Conservation (phyloP, 2,797 vertebrate species). For the Podargus strigoides region DNA sequence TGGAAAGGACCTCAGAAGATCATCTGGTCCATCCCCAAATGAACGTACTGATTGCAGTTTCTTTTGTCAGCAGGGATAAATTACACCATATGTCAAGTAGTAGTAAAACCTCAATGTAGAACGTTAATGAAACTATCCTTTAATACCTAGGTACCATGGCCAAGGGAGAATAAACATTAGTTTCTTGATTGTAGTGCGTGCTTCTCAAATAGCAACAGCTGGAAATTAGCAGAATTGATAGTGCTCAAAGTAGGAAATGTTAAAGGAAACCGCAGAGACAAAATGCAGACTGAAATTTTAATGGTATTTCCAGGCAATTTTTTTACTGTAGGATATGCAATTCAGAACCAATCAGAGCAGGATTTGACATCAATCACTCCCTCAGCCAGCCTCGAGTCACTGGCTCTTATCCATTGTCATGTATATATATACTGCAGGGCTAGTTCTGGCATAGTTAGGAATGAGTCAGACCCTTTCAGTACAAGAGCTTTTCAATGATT, state of each 20-base stretch:
- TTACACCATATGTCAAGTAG: not conserved
- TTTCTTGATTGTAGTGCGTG: not conserved
- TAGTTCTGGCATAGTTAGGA: not conserved
- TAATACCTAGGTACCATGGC: not conserved
- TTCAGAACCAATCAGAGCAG: not conserved
- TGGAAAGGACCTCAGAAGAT: too few relatives aligned
- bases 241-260: not conserved
- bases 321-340: not conserved
- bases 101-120: not conserved
- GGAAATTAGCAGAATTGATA: not conserved
- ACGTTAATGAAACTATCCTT: not conserved
- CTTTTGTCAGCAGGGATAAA: conserved; percentile 5
- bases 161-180: not conserved
- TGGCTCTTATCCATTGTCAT: not conserved
- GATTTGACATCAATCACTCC: not conserved
- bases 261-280: not conserved
- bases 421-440: not conserved
- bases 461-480: not conserved
- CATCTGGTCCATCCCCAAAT: too few relatives aligned
- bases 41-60: not conserved
- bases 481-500: not conserved
- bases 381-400: not conserved
- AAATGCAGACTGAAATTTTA: not conserved
- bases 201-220: not conserved
- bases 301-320: not conserved